Evolutionary conservation across 2,888 invertebrate genomes (phyloP), one percentile per base, ranked within the genome.

Genomic region (Argyresthia albistria): DNA sequence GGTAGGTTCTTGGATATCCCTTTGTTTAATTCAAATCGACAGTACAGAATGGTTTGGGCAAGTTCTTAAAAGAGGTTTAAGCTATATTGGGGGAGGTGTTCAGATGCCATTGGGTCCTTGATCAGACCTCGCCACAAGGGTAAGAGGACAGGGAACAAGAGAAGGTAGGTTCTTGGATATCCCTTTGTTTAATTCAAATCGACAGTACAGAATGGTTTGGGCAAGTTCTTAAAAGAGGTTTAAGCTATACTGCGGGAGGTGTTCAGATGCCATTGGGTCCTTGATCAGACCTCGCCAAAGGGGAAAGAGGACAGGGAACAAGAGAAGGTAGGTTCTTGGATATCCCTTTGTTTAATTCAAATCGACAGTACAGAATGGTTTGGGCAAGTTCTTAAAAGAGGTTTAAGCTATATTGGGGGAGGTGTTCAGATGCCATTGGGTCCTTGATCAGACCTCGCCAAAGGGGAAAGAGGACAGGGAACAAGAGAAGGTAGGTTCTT

Each of bases 391-490:
- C n/a, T n/a, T n/a, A n/a, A n/a, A n/a, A n/a, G n/a, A n/a, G n/a
- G n/a, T n/a, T n/a, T n/a, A n/a, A n/a, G n/a, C 99, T 4, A 95
- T 99, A 61, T 86, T 99, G 64, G 99, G 99, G 1, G 99, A 99
- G 88, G 92, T 97, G 55, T 99, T 99, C 84, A 91, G 93, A 55
- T 97, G 96, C 71, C 91, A 93, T 73, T 95, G 95, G 96, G 93
- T 95, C 65, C 76, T 95, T 57, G 90, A 84, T 57, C 82, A n/a
- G 76, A 82, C 43, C n/a, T 11, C 43, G 42, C 52, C 53, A n/a
- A 61, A 52, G 16, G 54, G 61, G 14, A 45, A 14, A 12, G 45
- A n/a, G 12, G 45, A 45, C 12, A 12, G 15, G 9, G 45, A 12
- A 42, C 11, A 42, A 14, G 45, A 45, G 12, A 39, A 39, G 39